These are phyloP conservation scores for Drosophila seguyi DNA, from an alignment of 1,140 invertebrate genomes.

Conservation along the genomic window DNA sequence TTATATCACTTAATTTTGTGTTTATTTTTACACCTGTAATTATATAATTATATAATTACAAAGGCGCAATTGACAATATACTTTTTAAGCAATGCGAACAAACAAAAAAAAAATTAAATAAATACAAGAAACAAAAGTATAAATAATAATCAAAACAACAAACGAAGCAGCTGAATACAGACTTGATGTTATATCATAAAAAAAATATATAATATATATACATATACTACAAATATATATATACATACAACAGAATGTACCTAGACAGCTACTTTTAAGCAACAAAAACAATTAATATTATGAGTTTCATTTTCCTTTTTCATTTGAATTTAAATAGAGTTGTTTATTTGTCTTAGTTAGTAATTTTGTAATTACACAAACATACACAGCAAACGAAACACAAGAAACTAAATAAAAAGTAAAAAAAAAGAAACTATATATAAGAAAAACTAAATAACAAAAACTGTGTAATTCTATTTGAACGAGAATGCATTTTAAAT, in stretches of 20 bases:
- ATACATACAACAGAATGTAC: constrained; percentile 30
- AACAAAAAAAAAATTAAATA: constrained; percentile 8
- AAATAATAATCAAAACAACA: constrained; percentile 8
- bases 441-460: constrained; percentile 11
- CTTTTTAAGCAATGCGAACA: constrained; percentile 45
- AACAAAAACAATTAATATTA: constrained; percentile 26
- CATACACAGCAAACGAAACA: constrained; percentile 32
- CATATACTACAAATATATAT: constrained; percentile 19
- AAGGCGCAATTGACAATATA: constrained; percentile 38
- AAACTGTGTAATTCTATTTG: constrained; percentile 41
- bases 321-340: neutral
- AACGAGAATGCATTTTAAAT: constrained; percentile 37
- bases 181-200: constrained; percentile 44
- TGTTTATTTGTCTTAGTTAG: constrained; percentile 16
- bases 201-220: constrained; percentile 14
- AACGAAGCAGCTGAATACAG: constrained; percentile 46
- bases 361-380: constrained; percentile 48
- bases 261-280: constrained; percentile 39
- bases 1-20: constrained; percentile 32
- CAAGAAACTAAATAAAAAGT: constrained; percentile 27
- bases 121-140: constrained; percentile 6
- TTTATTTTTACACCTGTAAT: constrained; percentile 51
- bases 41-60: constrained; percentile 42
- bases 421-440: constrained; percentile 22
- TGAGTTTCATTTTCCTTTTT: neutral